These are phyloP conservation scores for Rattus rattus DNA, from an alignment of 2,113 vertebrate genomes.

Conservation along the genomic window DNA sequence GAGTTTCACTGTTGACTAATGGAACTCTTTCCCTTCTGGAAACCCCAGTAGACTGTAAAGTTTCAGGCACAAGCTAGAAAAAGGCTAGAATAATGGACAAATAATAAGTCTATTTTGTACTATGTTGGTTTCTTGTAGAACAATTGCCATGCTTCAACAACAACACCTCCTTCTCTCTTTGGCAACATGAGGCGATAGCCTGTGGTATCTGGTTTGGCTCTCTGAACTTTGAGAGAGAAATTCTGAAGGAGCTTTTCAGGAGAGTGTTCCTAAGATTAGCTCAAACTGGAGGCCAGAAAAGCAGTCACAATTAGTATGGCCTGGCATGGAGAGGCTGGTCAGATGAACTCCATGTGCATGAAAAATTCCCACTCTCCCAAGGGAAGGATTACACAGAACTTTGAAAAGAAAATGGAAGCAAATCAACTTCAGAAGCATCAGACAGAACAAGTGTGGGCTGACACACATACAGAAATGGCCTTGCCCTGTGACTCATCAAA, in stretches of 20 bases:
- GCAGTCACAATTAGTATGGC: not conserved
- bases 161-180: not conserved
- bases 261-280: not conserved
- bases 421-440: not conserved
- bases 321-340: not conserved
- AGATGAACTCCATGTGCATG: not conserved
- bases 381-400: not conserved
- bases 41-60: not conserved
- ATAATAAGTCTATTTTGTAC: not conserved
- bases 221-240: not conserved
- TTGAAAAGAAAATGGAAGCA: not conserved
- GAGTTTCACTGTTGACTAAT: not conserved
- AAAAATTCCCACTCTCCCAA: not conserved
- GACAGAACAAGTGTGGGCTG: not conserved
- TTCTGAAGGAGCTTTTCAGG: not conserved
- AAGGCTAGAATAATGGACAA: not conserved
- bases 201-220: not conserved
- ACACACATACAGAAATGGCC: not conserved
- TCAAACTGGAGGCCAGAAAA: not conserved
- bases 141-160: not conserved
- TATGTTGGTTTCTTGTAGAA: not conserved
- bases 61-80: not conserved
- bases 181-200: too few species aligned
- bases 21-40: not conserved
- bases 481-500: not conserved